Percentiles rank a stretch among this genome's conserved stretches.
Evolutionary conservation across 1,140 invertebrate genomes (phyloP).

Genomic region (Drosophila sulfurigaster): DNA sequence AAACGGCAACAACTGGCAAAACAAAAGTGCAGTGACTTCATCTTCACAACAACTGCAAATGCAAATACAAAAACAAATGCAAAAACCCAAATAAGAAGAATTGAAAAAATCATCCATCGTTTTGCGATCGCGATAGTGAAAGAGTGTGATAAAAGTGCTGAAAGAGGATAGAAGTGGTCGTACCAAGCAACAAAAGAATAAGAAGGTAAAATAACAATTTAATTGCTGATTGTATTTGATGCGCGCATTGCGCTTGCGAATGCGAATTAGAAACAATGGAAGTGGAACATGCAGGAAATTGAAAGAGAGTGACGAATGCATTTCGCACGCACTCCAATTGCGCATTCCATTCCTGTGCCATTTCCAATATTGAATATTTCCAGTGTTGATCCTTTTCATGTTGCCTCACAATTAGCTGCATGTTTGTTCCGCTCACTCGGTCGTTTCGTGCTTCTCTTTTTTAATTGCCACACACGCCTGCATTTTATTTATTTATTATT

Average conservation of each 20-base stretch:
- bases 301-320: background rate
- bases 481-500: conserved; percentile 52
- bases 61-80: conserved; percentile 22
- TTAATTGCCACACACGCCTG: conserved; percentile 21
- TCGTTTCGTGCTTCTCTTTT: background rate
- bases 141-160: conserved; percentile 5
- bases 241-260: conserved; percentile 10
- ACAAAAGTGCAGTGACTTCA: conserved; percentile 70
- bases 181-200: conserved; percentile 19
- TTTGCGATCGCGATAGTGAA: conserved; percentile 1
- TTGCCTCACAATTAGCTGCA: background rate
- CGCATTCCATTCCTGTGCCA: background rate
- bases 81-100: conserved; percentile 11
- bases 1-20: conserved; percentile 58
- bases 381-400: conserved; percentile 18
- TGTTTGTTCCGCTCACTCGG: conserved; percentile 2
- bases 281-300: conserved; percentile 3
- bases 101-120: conserved; percentile 4
- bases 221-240: conserved; percentile 21
- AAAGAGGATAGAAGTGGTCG: background rate
- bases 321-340: background rate
- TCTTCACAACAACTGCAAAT: conserved; percentile 25
- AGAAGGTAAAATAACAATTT: conserved; percentile 42
- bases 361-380: background rate
- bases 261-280: conserved; percentile 24